These are phyloP conservation scores for Drosophila parabipectinata DNA, from an alignment of 1,140 invertebrate genomes.

Conservation along the genomic window DNA sequence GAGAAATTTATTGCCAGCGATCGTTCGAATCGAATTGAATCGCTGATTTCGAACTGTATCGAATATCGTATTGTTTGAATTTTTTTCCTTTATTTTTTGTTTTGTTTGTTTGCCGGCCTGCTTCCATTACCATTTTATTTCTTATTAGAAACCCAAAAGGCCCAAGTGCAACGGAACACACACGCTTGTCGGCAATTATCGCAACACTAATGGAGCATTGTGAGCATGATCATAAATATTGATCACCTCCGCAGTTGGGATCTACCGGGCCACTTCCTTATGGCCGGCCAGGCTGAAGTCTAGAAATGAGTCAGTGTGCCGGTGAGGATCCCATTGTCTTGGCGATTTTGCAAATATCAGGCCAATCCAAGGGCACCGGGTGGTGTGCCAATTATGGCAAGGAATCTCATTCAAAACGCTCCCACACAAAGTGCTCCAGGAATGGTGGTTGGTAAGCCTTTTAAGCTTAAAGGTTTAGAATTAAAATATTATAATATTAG, in stretches of 20 bases:
- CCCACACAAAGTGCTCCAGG: background rate
- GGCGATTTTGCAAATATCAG: background rate
- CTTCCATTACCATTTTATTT: constrained; percentile 1
- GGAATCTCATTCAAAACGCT: constrained; percentile 8
- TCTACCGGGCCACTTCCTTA: constrained; percentile 49
- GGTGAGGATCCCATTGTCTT: constrained; percentile 37
- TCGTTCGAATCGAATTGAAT: constrained; percentile 41
- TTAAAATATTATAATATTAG: no score
- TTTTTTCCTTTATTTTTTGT: constrained; percentile 36
- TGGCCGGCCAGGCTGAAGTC: constrained; percentile 22
- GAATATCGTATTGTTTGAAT: constrained; percentile 52
- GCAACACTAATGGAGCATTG: constrained; percentile 63
- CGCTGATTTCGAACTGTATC: constrained; percentile 44
- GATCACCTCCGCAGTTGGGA: constrained; percentile 14
- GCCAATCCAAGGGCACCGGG: constrained; percentile 4
- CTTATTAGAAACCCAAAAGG: constrained; percentile 40
- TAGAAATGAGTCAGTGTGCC: constrained; percentile 33
- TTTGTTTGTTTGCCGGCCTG: constrained; percentile 6
- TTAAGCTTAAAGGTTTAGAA: no score
- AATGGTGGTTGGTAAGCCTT: background rate
- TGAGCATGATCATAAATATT: constrained; percentile 63
- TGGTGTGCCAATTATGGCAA: constrained; percentile 6
- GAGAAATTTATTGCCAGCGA: constrained; percentile 71
- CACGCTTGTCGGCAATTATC: constrained; percentile 57
- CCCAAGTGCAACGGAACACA: constrained; percentile 41